Base-by-base conservation (phyloP, 1,140 invertebrate species). In the Mizuhopecten yessoensis region DNA sequence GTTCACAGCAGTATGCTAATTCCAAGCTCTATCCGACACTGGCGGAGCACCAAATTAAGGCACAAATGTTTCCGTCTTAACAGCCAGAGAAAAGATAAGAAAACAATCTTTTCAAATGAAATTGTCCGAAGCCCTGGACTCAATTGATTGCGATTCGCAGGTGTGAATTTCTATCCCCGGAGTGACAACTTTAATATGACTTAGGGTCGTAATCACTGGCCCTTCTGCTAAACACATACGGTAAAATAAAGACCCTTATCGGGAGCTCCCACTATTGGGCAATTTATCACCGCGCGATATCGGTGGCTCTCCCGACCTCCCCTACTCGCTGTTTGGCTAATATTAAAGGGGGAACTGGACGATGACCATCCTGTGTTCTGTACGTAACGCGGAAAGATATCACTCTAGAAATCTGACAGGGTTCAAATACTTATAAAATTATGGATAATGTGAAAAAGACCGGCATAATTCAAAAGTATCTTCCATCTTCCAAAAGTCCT, bases 171-270 rank as follows among this genome's bases (percentile, higher is more conserved):
- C 57, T 75, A 75, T 75, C 57, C 57, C 57, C 23, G 5, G n/a
- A 75, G 57, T 75, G 57, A 75, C 57, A 75, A 75, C 57, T 75
- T 75, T 75, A 75, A 75, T 75, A 75, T 75, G 57, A 75, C 57
- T 75, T 75, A 75, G 57, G 57, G 57, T 75, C 57, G 57, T 75
- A 75, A 75, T 75, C 57, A 75, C 57, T 75, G 57, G 23, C n/a
- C 57, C n/a, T 75, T 75, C 57, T 75, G 57, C n/a, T 75, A 75
- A 75, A 75, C n/a, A 75, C 57, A 75, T 75, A 75, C 5, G n/a
- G 57, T 75, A 75, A 75, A 75, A 75, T 75, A 75, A 75, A 75
- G 57, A 29, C 57, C 57, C 20, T 75, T 75, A 75, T 75, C 57
- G 57, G 23, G 9, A 75, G 23, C 57, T 75, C 15, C 1, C 57